Evolutionary conservation across 2,797 vertebrate genomes (phyloP).

Genomic region (Astyanax mexicanus): DNA sequence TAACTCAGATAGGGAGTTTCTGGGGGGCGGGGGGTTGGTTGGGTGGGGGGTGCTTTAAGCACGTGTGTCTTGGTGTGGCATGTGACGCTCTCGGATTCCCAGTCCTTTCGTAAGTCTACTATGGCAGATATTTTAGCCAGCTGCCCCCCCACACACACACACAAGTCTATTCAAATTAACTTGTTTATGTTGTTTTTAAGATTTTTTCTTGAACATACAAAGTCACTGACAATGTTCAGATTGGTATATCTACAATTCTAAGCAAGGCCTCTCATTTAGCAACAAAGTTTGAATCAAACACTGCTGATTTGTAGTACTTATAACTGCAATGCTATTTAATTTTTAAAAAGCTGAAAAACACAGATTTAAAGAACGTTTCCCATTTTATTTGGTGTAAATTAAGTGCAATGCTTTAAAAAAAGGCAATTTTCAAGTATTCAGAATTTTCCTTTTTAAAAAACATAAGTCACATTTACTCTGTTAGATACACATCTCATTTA

Average conservation of each 20-base stretch:
- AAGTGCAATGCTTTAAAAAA: no score
- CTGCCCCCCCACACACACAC: no score
- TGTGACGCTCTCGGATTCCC: slow-evolving; percentile 55
- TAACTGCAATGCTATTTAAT: no score
- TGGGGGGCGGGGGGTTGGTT: slow-evolving; percentile 59
- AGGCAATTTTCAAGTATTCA: neutral
- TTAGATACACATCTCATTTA: neutral
- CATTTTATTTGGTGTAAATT: neutral
- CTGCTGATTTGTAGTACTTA: no score
- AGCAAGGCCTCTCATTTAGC: no score
- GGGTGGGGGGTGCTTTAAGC: no score
- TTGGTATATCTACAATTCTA: no score
- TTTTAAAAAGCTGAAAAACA: neutral
- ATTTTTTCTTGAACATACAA: neutral
- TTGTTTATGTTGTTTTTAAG: slow-evolving; percentile 18
- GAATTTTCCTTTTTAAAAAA: neutral
- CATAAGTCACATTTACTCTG: neutral
- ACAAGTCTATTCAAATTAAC: neutral
- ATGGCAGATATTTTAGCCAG: slow-evolving; percentile 42
- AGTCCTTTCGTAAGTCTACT: slow-evolving; percentile 43
- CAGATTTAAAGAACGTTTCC: neutral
- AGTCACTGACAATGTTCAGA: no score
- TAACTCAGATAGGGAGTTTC: slow-evolving; percentile 62
- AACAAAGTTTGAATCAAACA: no score
- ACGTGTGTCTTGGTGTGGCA: slow-evolving; percentile 55